Conservation (phyloP, 2,797 vertebrate genomes). For the Rhabdophis nuchalis region DNA sequence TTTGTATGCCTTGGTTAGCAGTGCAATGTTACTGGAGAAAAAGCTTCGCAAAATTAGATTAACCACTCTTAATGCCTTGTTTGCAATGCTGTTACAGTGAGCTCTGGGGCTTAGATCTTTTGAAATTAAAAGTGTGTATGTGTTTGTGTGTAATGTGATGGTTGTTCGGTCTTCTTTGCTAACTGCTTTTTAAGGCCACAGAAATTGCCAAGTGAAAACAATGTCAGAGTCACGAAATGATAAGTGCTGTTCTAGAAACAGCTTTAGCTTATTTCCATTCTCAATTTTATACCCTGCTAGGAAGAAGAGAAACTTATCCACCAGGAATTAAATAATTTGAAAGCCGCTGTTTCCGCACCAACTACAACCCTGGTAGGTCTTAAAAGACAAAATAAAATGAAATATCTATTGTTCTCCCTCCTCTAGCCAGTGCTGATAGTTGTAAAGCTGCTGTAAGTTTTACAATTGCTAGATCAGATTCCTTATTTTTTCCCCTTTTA, state of each 20-base stretch:
- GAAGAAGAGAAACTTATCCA: constrained; percentile 96
- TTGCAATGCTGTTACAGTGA: too few relatives aligned
- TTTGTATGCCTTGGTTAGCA: too few relatives aligned
- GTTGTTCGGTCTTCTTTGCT: not conserved
- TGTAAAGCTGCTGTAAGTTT: not conserved
- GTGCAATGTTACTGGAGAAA: too few relatives aligned
- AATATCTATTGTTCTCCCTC: not conserved
- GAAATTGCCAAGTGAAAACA: not conserved
- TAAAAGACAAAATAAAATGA: not conserved
- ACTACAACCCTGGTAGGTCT: constrained; percentile 82
- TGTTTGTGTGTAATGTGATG: too few relatives aligned
- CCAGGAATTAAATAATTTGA: constrained; percentile 84
- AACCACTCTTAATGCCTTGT: too few relatives aligned
- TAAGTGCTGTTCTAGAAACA: not conserved
- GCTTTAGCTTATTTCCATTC: not conserved
- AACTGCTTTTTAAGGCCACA: not conserved
- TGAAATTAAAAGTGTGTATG: too few relatives aligned
- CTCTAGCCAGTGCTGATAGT: not conserved
- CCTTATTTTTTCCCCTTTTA: not conserved
- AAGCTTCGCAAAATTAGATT: too few relatives aligned
- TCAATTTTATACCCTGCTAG: constrained; percentile 62
- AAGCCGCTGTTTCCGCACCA: constrained; percentile 89
- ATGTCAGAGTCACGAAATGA: not conserved
- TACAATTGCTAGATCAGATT: not conserved
- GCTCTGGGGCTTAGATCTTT: too few relatives aligned